Percentiles rank a stretch among this genome's conserved stretches.
These are phyloP conservation scores for Romanogobio albipinnatus DNA, from an alignment of 2,113 vertebrate genomes.

Conservation along the genomic window DNA sequence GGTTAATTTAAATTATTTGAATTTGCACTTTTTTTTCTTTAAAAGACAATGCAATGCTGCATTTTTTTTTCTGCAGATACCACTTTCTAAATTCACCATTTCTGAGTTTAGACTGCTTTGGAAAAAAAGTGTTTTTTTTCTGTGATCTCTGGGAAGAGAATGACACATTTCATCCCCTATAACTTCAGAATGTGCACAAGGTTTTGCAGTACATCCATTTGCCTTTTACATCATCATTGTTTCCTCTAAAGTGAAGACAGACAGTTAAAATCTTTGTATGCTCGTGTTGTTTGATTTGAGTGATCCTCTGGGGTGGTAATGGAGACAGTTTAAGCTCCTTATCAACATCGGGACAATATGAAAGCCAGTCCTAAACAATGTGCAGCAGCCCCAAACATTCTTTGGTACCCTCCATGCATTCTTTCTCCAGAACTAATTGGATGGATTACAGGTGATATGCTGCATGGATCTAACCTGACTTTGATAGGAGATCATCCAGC, in stretches of 20 bases:
- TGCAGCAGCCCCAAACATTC: slow-evolving; percentile 38
- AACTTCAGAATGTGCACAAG: background rate
- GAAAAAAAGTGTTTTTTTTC: background rate
- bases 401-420: slow-evolving; percentile 29
- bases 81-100: background rate
- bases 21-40: background rate
- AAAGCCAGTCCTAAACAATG: slow-evolving; percentile 64
- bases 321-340: slow-evolving; percentile 62
- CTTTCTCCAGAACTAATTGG: slow-evolving; percentile 59
- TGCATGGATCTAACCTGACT: slow-evolving; percentile 38
- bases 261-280: slow-evolving; percentile 65
- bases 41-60: too few relatives aligned
- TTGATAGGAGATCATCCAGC: slow-evolving; percentile 26
- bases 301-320: slow-evolving; percentile 59
- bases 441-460: slow-evolving; percentile 64
- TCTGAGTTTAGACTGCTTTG: background rate
- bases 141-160: background rate
- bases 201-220: slow-evolving; percentile 56
- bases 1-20: background rate
- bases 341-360: slow-evolving; percentile 67
- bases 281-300: slow-evolving; percentile 71
- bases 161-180: background rate
- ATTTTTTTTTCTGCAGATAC: background rate
- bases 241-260: slow-evolving; percentile 68
- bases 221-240: slow-evolving; percentile 69